Evolutionary conservation across 2,113 vertebrate species (phyloP).

Genomic region (Lonchura striata): DNA sequence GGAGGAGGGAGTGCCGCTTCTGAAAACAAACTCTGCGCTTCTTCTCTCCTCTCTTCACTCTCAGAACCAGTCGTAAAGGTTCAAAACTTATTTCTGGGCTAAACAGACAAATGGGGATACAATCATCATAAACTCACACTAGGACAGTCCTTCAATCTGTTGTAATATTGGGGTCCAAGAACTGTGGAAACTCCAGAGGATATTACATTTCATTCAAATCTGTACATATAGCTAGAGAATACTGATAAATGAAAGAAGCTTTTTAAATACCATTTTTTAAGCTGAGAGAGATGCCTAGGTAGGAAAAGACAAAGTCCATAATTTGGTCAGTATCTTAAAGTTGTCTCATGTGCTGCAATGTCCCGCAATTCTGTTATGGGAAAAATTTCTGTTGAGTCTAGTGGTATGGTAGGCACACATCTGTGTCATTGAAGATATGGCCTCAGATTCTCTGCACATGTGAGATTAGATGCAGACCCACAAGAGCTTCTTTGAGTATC

Average conservation of each 20-base stretch:
- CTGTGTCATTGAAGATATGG: background rate
- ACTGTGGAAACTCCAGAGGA: background rate
- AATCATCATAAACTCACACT: background rate
- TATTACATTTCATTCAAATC: background rate
- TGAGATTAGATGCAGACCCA: no score
- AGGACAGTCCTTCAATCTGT: background rate
- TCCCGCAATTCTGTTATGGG: background rate
- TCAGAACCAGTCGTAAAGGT: background rate
- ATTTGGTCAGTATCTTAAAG: background rate
- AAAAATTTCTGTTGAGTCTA: background rate
- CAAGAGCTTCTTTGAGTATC: background rate
- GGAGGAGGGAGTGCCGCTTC: background rate
- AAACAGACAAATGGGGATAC: background rate
- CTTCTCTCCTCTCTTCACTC: background rate
- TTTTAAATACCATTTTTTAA: background rate
- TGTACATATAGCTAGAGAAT: background rate
- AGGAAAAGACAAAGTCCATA: background rate
- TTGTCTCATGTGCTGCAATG: no score
- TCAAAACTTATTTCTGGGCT: background rate
- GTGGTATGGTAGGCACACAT: rapidly evolving
- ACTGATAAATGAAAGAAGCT: background rate
- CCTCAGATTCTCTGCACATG: background rate
- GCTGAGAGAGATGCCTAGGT: background rate
- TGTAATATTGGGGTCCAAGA: background rate
- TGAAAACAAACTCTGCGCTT: background rate